These are phyloP conservation scores for Clanis bilineata DNA, from an alignment of 2,888 invertebrate species.

Conservation along the genomic window DNA sequence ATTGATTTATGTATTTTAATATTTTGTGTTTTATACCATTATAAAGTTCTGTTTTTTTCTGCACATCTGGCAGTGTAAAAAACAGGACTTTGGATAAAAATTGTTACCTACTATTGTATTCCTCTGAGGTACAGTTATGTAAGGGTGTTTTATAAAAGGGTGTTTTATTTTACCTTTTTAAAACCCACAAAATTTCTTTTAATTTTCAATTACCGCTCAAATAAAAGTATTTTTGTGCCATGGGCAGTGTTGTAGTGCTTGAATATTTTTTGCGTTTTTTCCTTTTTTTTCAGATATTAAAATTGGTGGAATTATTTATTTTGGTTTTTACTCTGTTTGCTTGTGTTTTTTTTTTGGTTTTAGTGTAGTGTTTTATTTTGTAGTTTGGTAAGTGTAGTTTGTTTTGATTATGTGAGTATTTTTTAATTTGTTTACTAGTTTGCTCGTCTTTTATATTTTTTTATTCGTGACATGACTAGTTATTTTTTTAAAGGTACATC, in stretches of 20 bases:
- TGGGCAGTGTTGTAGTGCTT: not conserved
- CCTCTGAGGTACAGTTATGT: no score
- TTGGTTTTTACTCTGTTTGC: constrained; percentile 19
- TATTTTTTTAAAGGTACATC: constrained; percentile 75
- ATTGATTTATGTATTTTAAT: no score
- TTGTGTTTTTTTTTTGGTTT: constrained; percentile 27
- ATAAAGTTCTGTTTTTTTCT: no score
- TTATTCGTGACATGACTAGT: constrained; percentile 23
- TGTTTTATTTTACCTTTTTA: no score
- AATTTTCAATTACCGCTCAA: no score
- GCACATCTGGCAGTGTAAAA: no score
- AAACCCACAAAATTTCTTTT: no score
- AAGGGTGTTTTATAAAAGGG: no score
- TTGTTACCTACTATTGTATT: no score
- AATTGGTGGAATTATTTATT: constrained; percentile 14
- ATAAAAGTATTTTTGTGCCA: no score
- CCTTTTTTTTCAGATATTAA: not conserved
- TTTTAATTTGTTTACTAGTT: constrained; percentile 22
- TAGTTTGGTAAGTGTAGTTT: constrained; percentile 31
- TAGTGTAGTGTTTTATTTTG: constrained; percentile 34
- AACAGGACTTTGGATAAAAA: no score
- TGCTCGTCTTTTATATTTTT: constrained; percentile 25
- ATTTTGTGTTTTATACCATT: no score
- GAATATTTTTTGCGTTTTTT: not conserved
- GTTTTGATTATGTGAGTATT: constrained; percentile 14